A percentile compares a stretch with the other conserved stretches of the same genome.
Conservation (phyloP, 64 coral and sea anemone species). For the Platygyra sinensis region DNA sequence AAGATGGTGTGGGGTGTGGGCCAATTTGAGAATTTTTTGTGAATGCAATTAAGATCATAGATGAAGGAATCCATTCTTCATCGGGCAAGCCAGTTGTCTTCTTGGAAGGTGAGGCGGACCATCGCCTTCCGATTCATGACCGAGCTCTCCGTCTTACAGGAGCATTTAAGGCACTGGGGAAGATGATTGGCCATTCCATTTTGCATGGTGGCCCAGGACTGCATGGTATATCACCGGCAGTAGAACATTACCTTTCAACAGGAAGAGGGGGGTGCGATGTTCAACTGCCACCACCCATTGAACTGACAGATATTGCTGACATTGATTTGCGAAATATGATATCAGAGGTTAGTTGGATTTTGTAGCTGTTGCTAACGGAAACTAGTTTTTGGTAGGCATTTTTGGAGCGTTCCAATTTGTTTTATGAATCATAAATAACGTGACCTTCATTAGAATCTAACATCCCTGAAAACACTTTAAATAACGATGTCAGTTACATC, state of each 20-base stretch:
- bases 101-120: conserved; percentile 47
- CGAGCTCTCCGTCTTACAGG: conserved; percentile 30
- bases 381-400: too few relatives aligned
- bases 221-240: conserved; percentile 40
- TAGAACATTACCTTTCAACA: conserved; percentile 31
- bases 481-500: too few relatives aligned
- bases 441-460: too few relatives aligned
- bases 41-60: conserved; percentile 28
- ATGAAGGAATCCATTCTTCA: conserved; percentile 47
- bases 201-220: too few relatives aligned
- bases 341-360: too few relatives aligned
- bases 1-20: conserved; percentile 52
- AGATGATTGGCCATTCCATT: conserved; percentile 60
- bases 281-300: conserved; percentile 8
- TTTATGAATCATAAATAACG: too few relatives aligned
- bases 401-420: too few relatives aligned
- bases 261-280: neutral
- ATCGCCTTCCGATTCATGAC: conserved; percentile 45
- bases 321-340: conserved; percentile 41
- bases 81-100: conserved; percentile 38
- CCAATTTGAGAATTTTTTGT: conserved; percentile 47
- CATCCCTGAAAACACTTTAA: too few relatives aligned
- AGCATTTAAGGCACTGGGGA: conserved; percentile 40
- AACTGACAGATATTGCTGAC: conserved; percentile 47
- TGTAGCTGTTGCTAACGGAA: too few relatives aligned